phyloP scores from a whole-genome alignment of 2,888 invertebrate species.

The Deladenus siricidicola region DNA sequence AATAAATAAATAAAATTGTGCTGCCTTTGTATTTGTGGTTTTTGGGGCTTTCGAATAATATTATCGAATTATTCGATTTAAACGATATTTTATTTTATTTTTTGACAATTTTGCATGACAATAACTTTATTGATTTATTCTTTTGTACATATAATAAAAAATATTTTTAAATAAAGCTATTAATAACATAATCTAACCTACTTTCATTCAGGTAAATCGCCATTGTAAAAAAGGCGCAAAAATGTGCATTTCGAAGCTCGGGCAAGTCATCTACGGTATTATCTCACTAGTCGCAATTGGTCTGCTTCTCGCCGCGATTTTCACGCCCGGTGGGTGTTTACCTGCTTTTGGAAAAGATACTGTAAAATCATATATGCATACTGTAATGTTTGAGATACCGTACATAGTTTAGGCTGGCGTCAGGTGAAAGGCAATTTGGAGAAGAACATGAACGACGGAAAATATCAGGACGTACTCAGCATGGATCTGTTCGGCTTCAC shows the following conservation, averaged over 20 bases:
- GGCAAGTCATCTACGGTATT: constrained; percentile 25
- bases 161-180: too few relatives aligned
- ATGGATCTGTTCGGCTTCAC: background rate
- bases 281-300: constrained; percentile 18
- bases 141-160: too few relatives aligned
- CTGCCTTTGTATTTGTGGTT: too few relatives aligned
- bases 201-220: too few relatives aligned
- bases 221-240: too few relatives aligned
- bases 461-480: background rate
- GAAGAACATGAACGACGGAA: background rate
- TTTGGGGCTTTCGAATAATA: too few relatives aligned
- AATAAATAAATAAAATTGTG: too few relatives aligned
- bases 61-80: too few relatives aligned
- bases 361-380: background rate
- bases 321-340: constrained; percentile 19
- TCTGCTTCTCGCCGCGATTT: constrained; percentile 26
- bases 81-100: too few relatives aligned
- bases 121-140: too few relatives aligned
- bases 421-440: background rate
- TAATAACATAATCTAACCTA: too few relatives aligned
- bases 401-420: constrained; percentile 6
- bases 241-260: constrained; percentile 25
- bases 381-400: background rate
- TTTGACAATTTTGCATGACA: too few relatives aligned
- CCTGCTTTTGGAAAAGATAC: background rate